These are phyloP conservation scores for Ctenoplectra terminalis DNA, from an alignment of 1,140 invertebrate species.

Conservation along the genomic window DNA sequence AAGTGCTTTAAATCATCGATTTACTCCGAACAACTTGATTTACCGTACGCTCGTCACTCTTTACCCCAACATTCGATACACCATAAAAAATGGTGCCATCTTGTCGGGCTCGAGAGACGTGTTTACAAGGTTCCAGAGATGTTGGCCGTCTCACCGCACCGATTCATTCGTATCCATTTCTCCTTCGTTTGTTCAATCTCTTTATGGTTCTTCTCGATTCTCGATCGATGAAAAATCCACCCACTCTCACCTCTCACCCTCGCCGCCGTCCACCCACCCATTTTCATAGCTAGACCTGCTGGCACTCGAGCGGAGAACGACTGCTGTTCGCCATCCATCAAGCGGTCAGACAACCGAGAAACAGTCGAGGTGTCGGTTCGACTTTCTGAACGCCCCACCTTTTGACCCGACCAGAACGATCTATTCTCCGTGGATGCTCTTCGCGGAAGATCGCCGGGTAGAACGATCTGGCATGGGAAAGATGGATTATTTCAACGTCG, in stretches of 20 bases:
- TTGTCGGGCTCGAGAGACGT: not conserved
- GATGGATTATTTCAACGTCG: conserved; percentile 11
- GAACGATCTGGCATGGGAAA: not conserved
- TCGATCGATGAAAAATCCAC: conserved; percentile 70
- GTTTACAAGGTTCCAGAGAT: conserved; percentile 4
- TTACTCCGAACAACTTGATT: no score
- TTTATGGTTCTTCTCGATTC: conserved; percentile 52
- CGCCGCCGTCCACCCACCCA: conserved; percentile 72
- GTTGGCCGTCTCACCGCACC: not conserved
- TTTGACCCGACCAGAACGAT: conserved; percentile 28
- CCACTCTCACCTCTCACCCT: conserved; percentile 70
- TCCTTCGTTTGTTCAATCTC: conserved; percentile 13
- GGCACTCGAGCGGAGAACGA: conserved; percentile 19
- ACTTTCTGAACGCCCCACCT: conserved; percentile 39
- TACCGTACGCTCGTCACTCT: not conserved
- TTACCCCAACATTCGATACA: not conserved
- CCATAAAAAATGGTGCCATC: not conserved
- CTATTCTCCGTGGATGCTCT: conserved; percentile 28
- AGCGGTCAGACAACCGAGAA: conserved; percentile 33
- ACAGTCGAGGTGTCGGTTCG: conserved; percentile 16
- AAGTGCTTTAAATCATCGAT: no score
- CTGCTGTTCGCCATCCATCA: conserved; percentile 61
- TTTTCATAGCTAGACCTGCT: conserved; percentile 58
- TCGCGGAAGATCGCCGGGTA: not conserved
- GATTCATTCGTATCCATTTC: conserved; percentile 30